Evolutionary conservation across 1,140 invertebrate species (phyloP), one percentile per base, ranked within the genome.

Genomic region (Phenacoccus solenopsis): DNA sequence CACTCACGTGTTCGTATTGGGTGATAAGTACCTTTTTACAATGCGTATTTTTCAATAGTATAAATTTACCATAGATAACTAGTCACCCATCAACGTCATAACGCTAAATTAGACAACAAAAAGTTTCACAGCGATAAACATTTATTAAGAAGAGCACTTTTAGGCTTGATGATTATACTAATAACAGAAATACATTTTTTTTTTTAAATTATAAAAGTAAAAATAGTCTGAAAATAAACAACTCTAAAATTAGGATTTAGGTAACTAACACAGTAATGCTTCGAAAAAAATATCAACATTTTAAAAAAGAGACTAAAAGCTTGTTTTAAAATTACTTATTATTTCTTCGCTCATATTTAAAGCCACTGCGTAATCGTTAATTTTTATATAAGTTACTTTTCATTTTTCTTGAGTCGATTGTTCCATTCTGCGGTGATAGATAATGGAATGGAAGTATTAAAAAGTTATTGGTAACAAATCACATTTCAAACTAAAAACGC

Each of bases 141-240:
- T 64, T 64, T 64, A 64, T 64, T 64, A 22, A 64, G 21, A 27
- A 64, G 59, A 27, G 21, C 59, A 64, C 59, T 24, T 64, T 64
- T 25, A 64, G 21, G 22, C 25, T 64, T 64, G 59, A 64, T 27
- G n/a, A 38, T 38, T 38, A 10, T 64, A 64, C 21, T 64, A 24
- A 64, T 24, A 25, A 64, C 59, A 24, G 59, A 64, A 24, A 25
- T 20, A 64, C 20, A 5, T 9, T 22, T 59, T 64, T 64, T 64
- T 24, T 64, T 27, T 24, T 64, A 16, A 25, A 25, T 64, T 64
- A 64, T 64, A 64, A 64, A 64, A 64, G 59, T 64, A 64, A 16
- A 64, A 64, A 64, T 64, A 10, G 21, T 64, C 59, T 64, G 25
- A 20, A 64, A 64, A 64, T 64, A 27, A 64, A 64, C 59, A 64